Evolutionary conservation across 2,797 vertebrate genomes (phyloP), one percentile per base, ranked within the genome.

Genomic region (Ambastaia sidthimunki): DNA sequence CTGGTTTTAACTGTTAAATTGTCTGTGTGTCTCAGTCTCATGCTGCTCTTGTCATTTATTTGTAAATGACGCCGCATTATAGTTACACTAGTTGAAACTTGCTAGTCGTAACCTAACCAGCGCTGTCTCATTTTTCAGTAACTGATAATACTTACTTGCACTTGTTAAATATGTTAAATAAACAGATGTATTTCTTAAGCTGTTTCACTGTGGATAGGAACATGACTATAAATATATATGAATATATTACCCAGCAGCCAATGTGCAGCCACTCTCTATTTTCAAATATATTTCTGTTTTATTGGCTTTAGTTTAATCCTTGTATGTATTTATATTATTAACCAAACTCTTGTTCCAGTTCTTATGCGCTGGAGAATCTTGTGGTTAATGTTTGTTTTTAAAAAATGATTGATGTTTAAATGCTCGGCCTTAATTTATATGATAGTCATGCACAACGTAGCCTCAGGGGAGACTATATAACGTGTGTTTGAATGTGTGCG

Each of bases 341-440:
- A 52, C 28, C 44, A 54, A 66, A 68, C 28, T 52, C 47, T 80
- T 59, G 54, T 89, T 86, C 81, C 90, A 87, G 86, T 90, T 84
- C 86, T 88, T 88, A 90, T 92, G 91, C 91, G 92, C 90, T 93
- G 89, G 90, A 75, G 89, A 71, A 89, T 90, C 90, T 87, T 92
- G 91, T 92, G 90, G 87, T 90, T 86, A 86, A 31, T 86, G 47
- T 88, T 83, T 57, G 69, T 84, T 89, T 55, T 86, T 87, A 85
- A 87, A 91, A n/a, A 90, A 82, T 65, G 85, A 23, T 81, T 89
- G 89, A 81, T 71, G 82, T 91, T 92, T 88, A 87, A 88, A 88
- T 91, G 87, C 92, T 92, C 91, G 88, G 93, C 92, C 93, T 93
- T 94, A 93, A 93, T 92, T 93, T 92, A 88, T 85, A 87, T 72